These are phyloP conservation scores for Theristus sp. DNA, from an alignment of 2,888 invertebrate genomes.

Conservation along the genomic window DNA sequence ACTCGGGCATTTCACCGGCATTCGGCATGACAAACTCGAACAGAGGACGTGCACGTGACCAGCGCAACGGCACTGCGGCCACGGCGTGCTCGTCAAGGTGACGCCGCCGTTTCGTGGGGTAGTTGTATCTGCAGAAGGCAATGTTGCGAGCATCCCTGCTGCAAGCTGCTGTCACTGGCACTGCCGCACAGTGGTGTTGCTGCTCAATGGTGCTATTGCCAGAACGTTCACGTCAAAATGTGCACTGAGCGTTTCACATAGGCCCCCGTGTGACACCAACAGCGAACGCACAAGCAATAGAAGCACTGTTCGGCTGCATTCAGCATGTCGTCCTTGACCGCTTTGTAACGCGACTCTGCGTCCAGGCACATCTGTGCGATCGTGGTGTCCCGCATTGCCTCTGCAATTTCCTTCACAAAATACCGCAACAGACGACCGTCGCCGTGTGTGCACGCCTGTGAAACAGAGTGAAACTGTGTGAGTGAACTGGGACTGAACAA, in stretches of 20 bases:
- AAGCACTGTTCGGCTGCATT: conserved; percentile 64
- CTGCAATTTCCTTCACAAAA: not conserved
- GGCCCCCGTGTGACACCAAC: not conserved
- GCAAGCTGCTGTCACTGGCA: too few relatives aligned
- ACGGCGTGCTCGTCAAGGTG: conserved; percentile 2
- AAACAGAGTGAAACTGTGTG: too few relatives aligned
- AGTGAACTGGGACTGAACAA: too few relatives aligned
- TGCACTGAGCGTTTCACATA: not conserved
- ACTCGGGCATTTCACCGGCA: conserved; percentile 6
- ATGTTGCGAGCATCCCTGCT: not conserved
- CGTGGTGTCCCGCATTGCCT: not conserved
- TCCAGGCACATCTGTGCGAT: not conserved
- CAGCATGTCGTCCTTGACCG: conserved; percentile 41
- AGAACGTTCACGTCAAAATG: not conserved
- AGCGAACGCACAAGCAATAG: conserved; percentile 51
- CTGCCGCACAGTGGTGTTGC: too few relatives aligned
- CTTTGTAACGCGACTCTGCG: not conserved
- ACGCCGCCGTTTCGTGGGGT: conserved; percentile 23
- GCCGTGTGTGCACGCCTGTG: not conserved
- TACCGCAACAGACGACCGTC: not conserved
- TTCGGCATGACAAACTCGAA: conserved; percentile 8
- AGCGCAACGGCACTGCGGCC: conserved; percentile 1
- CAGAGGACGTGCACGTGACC: conserved; percentile 1
- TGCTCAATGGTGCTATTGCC: too few relatives aligned
- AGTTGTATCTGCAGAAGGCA: conserved; percentile 11